A percentile compares a stretch with the other conserved stretches of the same genome.
Conservation (phyloP, 2,888 invertebrate species). For the Ephialtes manifestator region DNA sequence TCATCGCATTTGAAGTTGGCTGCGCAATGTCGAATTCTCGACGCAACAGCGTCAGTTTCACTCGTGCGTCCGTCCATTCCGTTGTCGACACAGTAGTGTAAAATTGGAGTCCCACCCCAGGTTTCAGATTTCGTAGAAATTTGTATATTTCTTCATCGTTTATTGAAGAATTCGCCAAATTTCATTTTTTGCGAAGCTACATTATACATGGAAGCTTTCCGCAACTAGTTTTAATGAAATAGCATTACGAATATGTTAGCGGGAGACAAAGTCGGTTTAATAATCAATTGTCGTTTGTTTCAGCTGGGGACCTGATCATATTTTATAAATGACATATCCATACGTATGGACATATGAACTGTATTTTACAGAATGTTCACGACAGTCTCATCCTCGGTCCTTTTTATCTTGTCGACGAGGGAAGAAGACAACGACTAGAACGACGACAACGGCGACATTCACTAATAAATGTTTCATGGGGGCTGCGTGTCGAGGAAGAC, state of each 20-base stretch:
- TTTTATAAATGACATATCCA: neutral
- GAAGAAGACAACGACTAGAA: constrained; percentile 26
- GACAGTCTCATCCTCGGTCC: constrained; percentile 68
- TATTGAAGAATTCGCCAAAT: no score
- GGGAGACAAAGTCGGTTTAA: neutral
- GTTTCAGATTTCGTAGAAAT: no score
- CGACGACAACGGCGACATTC: constrained; percentile 62
- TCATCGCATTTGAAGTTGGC: no score
- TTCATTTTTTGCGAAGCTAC: no score
- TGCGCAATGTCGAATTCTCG: no score
- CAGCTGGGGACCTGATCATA: neutral
- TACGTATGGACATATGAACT: neutral
- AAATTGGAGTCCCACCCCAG: no score
- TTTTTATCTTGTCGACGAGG: constrained; percentile 62
- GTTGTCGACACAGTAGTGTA: no score
- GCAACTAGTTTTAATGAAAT: neutral
- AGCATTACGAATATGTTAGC: neutral
- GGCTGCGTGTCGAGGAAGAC: constrained; percentile 60
- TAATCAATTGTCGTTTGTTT: constrained; percentile 17
- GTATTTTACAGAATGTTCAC: constrained; percentile 22
- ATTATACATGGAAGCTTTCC: neutral
- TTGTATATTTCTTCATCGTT: no score
- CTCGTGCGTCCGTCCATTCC: no score
- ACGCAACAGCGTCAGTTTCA: no score
- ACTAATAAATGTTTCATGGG: constrained; percentile 79